Base-by-base conservation (phyloP, 2,888 invertebrate genomes). In the Drosophila anomelani region DNA sequence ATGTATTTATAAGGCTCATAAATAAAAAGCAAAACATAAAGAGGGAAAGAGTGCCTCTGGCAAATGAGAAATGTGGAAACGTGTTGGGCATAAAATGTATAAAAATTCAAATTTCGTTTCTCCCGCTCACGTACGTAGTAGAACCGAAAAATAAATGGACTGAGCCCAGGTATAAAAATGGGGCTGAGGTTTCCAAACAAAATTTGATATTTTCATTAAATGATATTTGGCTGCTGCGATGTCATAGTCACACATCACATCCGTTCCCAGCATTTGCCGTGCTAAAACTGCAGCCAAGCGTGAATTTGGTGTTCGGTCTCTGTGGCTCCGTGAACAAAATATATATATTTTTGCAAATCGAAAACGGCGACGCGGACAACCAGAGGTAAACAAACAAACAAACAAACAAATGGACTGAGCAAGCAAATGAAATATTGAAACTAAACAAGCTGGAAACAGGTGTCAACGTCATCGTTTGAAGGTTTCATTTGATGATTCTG, bases 121-220 rank as follows among this genome's bases (percentile, higher is more conserved):
- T 44, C n/a, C 7, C 26, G 23, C 71, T 85, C 89, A 88, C 87
- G 85, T 88, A 82, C 87, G 87, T 82, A 82, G 60, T 13, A 49
- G 47, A 39, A 9, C 10, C 41, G 13, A 34, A 20, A 58, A 58
- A 39, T 15, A 44, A 51, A 67, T 53, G 39, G 36, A 61, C 62
- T 47, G 68, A 44, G 36, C 29, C 15, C 53, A 67, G 63, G 63
- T 53, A 54, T 46, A 57, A n/a, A 36, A 26, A 64, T 77, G 69
- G 60, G 34, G 34, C 13, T 60, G 69, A 47, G 66, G 54, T 66
- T 58, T 67, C 51, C 68, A 56, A 67, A 67, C 47, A 69, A 74
- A 81, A 84, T 87, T 76, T 89, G 89, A 84, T 87, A 84, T 84
- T 85, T 84, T 70, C 74, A 88, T 84, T 88, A 88, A 88, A 88